phyloP scores from a whole-genome alignment of 2,113 vertebrate genomes.

The Cyprinodon brontotheroides region DNA sequence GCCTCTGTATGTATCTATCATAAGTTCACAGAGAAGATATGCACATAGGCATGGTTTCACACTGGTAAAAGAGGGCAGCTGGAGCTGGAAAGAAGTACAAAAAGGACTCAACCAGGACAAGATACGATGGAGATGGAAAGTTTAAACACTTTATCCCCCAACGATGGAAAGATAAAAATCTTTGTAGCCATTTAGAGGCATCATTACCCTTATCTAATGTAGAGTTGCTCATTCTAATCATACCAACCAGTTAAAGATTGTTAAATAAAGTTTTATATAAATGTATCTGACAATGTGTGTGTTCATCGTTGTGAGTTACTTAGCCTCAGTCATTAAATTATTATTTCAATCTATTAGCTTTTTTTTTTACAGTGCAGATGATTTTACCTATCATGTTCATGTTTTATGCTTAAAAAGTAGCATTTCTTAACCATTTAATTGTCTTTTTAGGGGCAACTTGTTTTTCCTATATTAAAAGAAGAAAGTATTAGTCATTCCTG shows the following conservation, averaged over 20 bases:
- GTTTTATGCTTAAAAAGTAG: neutral
- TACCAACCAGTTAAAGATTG: constrained; percentile 50
- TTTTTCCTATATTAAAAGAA: neutral
- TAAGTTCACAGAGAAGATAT: constrained; percentile 73
- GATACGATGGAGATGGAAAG: constrained; percentile 60
- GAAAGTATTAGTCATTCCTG: too few relatives aligned
- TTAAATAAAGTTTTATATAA: constrained; percentile 77
- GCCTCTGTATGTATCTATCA: constrained; percentile 74
- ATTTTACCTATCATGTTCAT: neutral
- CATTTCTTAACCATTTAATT: neutral
- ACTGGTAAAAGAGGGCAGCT: constrained; percentile 64
- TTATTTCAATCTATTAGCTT: too few relatives aligned
- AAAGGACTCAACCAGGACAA: constrained; percentile 70
- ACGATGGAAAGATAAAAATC: constrained; percentile 35
- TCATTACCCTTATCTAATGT: constrained; percentile 51
- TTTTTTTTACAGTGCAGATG: neutral
- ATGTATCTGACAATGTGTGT: constrained; percentile 40
- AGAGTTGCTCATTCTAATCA: constrained; percentile 44
- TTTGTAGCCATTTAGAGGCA: constrained; percentile 57
- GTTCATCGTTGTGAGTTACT: constrained; percentile 17
- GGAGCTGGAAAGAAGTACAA: constrained; percentile 77
- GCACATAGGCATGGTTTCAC: constrained; percentile 69
- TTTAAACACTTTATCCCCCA: constrained; percentile 46
- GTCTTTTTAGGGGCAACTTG: neutral
- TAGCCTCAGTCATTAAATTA: neutral